Base-by-base conservation (phyloP, 2,113 vertebrate genomes). In the Sakesphorus luctuosus region DNA sequence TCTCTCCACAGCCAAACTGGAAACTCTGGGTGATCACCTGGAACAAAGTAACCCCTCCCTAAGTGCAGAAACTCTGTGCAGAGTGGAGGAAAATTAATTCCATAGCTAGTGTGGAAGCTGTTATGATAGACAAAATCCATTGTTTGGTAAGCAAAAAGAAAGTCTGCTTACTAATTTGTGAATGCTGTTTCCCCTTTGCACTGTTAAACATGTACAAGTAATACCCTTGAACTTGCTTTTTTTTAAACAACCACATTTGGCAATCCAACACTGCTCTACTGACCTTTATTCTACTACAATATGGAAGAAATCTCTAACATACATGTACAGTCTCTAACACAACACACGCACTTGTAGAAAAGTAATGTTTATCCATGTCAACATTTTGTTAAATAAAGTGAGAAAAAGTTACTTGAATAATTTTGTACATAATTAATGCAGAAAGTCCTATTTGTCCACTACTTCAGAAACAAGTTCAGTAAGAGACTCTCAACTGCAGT, bases 131-230 rank as follows among this genome's bases (percentile, higher is more conserved):
- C 36, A 65, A 63, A n/a, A 10, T 7, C 14, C 46, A 63, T 62
- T 65, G 72, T 46, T 92, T 93, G 72, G 77, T 80, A 74, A 88
- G 29, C 49, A 93, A 85, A 68, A 87, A 88, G 26, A 58, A 73
- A 79, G 18, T 61, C 62, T 85, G 21, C 53, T 65, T 52, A 49
- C 11, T 56, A 44, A 87, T 74, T 85, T 84, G 28, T 65, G 35
- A 86, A 92, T 65, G 38, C 21, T 74, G 53, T 59, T 56, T 95
- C 55, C 43, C 80, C 35, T 91, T 79, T 80, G 38, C 13, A 9
- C 18, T 66, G n/a, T 56, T 66, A 76, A 91, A 46, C 83, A 69
- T 7, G 19, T 6, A 28, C 26, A 73, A 84, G 18, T 74, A 81
- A 56, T 46, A 26, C 13, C 31, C 69, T 38, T 61, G 55, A 94